Percentiles rank a stretch among this genome's conserved stretches.
Conservation (phyloP, 64 coral and sea anemone species). For the Pocillopora damicornis region DNA sequence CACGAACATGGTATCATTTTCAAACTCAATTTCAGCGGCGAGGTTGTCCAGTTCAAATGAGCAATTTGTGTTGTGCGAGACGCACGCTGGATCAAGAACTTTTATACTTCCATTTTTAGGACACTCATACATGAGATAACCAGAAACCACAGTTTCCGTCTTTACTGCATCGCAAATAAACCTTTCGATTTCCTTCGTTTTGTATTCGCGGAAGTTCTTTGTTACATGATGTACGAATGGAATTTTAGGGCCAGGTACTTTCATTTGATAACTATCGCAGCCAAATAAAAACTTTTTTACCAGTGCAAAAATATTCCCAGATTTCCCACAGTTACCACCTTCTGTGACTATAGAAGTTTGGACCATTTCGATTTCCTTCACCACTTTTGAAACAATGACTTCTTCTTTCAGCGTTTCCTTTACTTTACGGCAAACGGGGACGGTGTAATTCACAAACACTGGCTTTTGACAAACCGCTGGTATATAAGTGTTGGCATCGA, state of each 20-base stretch:
- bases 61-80: not conserved
- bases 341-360: not conserved
- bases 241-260: not conserved
- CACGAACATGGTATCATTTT: not conserved
- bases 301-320: not conserved
- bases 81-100: conserved; percentile 10
- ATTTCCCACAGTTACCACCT: not conserved
- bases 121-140: not conserved
- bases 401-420: not conserved
- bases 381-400: not conserved
- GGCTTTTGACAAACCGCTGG: not conserved
- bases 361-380: not conserved
- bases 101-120: not conserved
- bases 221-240: not conserved
- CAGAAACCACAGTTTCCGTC: not conserved
- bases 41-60: not conserved
- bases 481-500: not conserved
- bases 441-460: not conserved
- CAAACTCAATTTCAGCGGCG: not conserved
- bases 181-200: not conserved
- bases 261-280: not conserved
- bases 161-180: not conserved
- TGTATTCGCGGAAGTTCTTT: not conserved
- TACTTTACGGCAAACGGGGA: not conserved
- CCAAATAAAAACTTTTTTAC: not conserved